Percentiles rank a stretch among this genome's conserved stretches.
These are phyloP conservation scores for Zaprionus davidi DNA, from an alignment of 1,140 invertebrate genomes.

Conservation along the genomic window DNA sequence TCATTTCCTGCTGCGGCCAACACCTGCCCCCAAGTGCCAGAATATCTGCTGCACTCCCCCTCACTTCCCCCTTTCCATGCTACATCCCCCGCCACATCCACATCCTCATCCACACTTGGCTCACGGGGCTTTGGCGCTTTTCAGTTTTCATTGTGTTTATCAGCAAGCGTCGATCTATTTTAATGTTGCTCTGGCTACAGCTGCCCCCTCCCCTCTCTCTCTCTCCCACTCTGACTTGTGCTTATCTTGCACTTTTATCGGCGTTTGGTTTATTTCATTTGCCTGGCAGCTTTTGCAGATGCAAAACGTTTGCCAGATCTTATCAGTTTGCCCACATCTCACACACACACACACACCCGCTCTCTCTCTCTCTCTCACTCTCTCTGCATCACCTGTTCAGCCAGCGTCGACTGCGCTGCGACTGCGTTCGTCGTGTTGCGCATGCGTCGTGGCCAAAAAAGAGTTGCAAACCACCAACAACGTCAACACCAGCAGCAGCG, in stretches of 20 bases:
- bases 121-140: constrained; percentile 60
- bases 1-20: constrained; percentile 41
- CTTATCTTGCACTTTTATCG: constrained; percentile 59
- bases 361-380: constrained; percentile 23
- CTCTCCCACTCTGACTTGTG: not conserved
- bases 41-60: constrained; percentile 5
- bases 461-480: constrained; percentile 20
- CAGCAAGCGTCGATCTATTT: constrained; percentile 71
- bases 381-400: constrained; percentile 66
- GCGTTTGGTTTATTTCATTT: constrained; percentile 79
- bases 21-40: constrained; percentile 21
- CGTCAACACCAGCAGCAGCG: constrained; percentile 13
- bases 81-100: constrained; percentile 34
- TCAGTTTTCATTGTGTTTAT: constrained; percentile 66
- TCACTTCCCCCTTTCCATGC: not conserved
- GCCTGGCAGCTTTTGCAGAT: constrained; percentile 74
- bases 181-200: constrained; percentile 61
- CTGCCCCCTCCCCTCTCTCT: not conserved
- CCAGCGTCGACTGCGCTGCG: constrained; percentile 29
- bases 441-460: constrained; percentile 60
- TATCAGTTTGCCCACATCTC: constrained; percentile 38
- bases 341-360: constrained; percentile 20
- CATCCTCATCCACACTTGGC: constrained; percentile 46
- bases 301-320: constrained; percentile 58
- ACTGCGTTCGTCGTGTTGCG: constrained; percentile 63